Conservation (phyloP, 2,113 vertebrate genomes). For the Mixornis gularis region DNA sequence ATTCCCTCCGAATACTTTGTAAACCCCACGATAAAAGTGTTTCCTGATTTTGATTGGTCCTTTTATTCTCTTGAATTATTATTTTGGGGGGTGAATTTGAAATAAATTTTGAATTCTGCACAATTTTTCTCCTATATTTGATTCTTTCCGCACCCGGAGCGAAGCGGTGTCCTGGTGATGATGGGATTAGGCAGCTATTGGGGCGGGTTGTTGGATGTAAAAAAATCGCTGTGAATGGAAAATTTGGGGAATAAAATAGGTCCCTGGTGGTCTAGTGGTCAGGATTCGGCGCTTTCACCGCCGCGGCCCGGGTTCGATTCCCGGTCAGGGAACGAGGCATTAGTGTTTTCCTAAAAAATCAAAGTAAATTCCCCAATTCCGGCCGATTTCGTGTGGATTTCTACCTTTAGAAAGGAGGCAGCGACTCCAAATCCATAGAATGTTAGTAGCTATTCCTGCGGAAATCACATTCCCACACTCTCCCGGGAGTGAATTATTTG, state of each 20-base stretch:
- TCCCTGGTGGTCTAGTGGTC: conserved; percentile 83
- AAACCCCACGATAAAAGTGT: accelerated
- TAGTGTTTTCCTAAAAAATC: accelerated
- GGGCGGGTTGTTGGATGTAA: accelerated
- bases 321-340: conserved; percentile 66
- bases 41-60: accelerated
- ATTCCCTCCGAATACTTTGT: accelerated
- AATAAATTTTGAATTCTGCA: background rate
- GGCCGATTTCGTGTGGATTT: no score
- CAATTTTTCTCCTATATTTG: background rate
- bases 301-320: conserved; percentile 83
- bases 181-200: background rate
- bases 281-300: conserved; percentile 84
- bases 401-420: no score
- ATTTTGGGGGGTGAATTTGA: accelerated
- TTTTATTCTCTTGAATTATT: background rate
- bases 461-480: no score
- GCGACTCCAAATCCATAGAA: no score
- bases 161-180: background rate
- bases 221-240: accelerated
- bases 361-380: accelerated
- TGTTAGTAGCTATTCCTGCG: no score
- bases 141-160: no score
- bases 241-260: accelerated
- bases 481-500: no score